Percentiles rank a stretch among this genome's conserved stretches.
These are phyloP conservation scores for Mythimna impura DNA, from an alignment of 2,888 invertebrate species.

Conservation along the genomic window DNA sequence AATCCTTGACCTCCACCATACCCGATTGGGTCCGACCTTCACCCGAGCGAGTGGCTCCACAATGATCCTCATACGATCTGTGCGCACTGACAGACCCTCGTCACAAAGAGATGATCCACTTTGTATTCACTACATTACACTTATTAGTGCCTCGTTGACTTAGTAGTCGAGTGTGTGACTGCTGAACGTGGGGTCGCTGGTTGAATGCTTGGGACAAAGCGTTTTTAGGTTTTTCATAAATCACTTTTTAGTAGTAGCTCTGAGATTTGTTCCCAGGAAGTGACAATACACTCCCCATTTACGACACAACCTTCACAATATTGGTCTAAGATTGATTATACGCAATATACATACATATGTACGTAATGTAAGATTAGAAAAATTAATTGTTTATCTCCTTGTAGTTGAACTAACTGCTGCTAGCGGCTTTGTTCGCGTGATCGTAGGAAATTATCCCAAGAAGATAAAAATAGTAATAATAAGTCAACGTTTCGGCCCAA, in stretches of 20 bases:
- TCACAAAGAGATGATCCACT: constrained; percentile 34
- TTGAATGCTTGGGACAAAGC: neutral
- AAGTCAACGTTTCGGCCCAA: too few relatives aligned
- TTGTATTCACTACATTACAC: constrained; percentile 53
- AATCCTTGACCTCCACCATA: neutral
- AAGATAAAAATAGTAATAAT: too few relatives aligned
- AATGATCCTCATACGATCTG: constrained; percentile 16
- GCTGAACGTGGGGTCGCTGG: neutral
- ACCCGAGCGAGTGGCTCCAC: constrained; percentile 2
- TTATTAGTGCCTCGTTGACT: constrained; percentile 5
- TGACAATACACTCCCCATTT: too few relatives aligned
- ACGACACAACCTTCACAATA: too few relatives aligned
- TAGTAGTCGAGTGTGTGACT: neutral
- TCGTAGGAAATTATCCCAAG: too few relatives aligned
- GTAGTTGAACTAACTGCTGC: too few relatives aligned
- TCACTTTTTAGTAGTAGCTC: neutral
- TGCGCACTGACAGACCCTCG: constrained; percentile 37
- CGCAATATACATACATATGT: too few relatives aligned
- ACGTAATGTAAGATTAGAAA: too few relatives aligned
- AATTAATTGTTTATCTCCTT: too few relatives aligned
- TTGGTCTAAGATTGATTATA: too few relatives aligned
- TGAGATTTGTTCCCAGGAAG: neutral
- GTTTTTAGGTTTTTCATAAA: neutral
- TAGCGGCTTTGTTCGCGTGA: too few relatives aligned
- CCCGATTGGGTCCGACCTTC: neutral